phyloP scores from a whole-genome alignment of 2,113 vertebrate species.

The Caretta caretta region DNA sequence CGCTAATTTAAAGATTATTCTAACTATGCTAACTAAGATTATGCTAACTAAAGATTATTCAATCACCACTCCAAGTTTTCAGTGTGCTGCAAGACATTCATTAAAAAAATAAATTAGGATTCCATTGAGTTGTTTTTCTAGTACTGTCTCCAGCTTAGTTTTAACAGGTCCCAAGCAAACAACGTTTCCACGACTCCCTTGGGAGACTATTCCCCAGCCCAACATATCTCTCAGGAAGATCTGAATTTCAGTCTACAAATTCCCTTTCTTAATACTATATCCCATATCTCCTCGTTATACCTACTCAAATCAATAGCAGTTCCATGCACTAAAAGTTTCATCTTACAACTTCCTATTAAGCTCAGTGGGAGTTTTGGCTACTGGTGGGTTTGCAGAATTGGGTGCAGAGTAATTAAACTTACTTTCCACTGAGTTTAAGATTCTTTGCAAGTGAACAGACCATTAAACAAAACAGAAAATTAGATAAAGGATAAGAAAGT shows the following conservation, averaged over 20 bases:
- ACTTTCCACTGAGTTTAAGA: not conserved
- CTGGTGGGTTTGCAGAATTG: not conserved
- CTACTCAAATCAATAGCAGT: not conserved
- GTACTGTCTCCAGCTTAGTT: not conserved
- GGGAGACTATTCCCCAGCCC: not conserved
- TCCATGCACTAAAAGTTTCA: not conserved
- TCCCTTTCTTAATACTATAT: not conserved
- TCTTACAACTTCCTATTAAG: not conserved
- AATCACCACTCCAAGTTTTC: not conserved
- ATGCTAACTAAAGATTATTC: not conserved
- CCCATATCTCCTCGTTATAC: not conserved
- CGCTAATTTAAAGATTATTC: not conserved
- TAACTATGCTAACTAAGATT: too few relatives aligned
- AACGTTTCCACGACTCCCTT: not conserved
- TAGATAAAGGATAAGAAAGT: not conserved
- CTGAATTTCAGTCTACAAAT: not conserved
- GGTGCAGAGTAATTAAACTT: not conserved
- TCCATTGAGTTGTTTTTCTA: not conserved
- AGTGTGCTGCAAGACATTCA: not conserved
- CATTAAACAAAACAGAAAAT: not conserved
- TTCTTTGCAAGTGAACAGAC: not conserved
- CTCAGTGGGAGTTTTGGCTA: not conserved
- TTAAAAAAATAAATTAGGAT: not conserved
- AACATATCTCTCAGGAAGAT: not conserved
- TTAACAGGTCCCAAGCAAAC: not conserved